phyloP scores from a whole-genome alignment of 2,797 vertebrate species.

The Enteromius viviparus region DNA sequence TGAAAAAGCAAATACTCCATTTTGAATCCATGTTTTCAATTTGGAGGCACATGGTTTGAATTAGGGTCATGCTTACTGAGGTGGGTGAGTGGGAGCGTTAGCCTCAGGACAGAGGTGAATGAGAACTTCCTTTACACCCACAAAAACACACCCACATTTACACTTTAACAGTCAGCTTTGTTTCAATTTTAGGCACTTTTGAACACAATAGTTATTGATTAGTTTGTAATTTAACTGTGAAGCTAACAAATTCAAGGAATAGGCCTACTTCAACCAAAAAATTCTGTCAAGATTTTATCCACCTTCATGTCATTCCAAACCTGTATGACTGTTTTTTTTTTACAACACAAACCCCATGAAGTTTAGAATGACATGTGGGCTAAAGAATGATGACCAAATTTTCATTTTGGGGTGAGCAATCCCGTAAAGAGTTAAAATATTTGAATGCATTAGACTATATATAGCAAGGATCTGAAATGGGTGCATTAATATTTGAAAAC shows the following conservation, averaged over 20 bases:
- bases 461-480: background rate
- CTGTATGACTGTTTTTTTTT: background rate
- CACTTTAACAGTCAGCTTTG: slow-evolving; percentile 9
- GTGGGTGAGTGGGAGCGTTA: slow-evolving; percentile 80
- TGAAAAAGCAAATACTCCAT: slow-evolving; percentile 84
- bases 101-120: slow-evolving; percentile 79
- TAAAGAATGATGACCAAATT: background rate
- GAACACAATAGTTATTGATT: background rate
- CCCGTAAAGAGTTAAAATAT: background rate
- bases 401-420: background rate
- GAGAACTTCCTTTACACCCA: slow-evolving; percentile 65
- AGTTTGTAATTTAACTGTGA: background rate
- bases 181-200: slow-evolving; percentile 11
- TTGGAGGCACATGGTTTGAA: slow-evolving; percentile 85
- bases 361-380: background rate
- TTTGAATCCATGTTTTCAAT: slow-evolving; percentile 85
- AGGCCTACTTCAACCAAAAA: background rate
- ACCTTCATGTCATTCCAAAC: background rate
- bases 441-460: background rate
- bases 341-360: background rate
- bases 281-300: background rate
- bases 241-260: background rate
- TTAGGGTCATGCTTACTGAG: slow-evolving; percentile 85
- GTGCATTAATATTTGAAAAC: background rate
- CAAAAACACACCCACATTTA: slow-evolving; percentile 52